A percentile compares a stretch with the other conserved stretches of the same genome.
These are phyloP conservation scores for Trissonchulus latispiculum DNA, from an alignment of 2,888 invertebrate genomes.

Conservation along the genomic window DNA sequence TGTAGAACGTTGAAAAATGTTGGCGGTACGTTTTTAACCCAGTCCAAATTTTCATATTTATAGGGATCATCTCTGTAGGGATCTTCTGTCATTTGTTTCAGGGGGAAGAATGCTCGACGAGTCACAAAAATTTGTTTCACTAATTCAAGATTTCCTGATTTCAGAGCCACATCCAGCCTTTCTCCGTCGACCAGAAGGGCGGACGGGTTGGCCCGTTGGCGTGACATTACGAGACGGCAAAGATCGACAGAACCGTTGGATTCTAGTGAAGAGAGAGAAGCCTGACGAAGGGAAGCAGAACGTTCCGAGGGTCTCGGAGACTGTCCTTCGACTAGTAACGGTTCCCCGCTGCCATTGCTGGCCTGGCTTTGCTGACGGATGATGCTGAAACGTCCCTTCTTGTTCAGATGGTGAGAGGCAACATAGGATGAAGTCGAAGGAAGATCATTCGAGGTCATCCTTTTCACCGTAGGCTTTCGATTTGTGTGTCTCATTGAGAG, in stretches of 20 bases:
- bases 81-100: neutral
- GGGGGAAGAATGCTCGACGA: neutral
- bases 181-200: neutral
- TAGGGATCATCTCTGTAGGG: neutral
- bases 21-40: neutral
- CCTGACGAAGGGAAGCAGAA: neutral
- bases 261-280: neutral
- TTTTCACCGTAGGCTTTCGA: too few species aligned
- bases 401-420: neutral
- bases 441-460: too few species aligned
- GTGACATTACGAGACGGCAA: neutral
- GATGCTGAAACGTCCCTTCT: neutral
- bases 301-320: neutral
- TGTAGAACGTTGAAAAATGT: constrained; percentile 52
- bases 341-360: neutral
- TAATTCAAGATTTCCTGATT: neutral
- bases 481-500: too few species aligned
- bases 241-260: neutral
- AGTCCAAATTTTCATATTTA: neutral
- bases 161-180: neutral
- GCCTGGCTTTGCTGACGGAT: neutral
- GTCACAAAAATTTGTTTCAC: neutral
- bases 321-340: neutral
- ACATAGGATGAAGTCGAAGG: too few species aligned
- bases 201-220: neutral